A percentile compares a stretch with the other conserved stretches of the same genome.
phyloP scores from a whole-genome alignment of 2,888 invertebrate species.

The Cremastinae sp. region DNA sequence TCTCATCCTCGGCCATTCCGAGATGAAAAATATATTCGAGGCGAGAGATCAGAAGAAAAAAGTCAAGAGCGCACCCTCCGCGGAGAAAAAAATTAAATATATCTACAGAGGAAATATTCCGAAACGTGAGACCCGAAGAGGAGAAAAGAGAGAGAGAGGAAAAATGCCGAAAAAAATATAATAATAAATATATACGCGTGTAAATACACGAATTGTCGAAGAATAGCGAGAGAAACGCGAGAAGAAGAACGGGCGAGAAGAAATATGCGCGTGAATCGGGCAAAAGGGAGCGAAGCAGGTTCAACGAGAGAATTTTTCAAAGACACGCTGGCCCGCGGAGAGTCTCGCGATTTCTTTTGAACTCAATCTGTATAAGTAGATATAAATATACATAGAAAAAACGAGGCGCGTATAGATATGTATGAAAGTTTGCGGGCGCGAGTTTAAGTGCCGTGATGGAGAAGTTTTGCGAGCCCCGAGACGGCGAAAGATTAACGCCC shows the following conservation, averaged over 20 bases:
- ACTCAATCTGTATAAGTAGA: constrained; percentile 38
- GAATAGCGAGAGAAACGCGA: constrained; percentile 15
- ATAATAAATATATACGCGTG: constrained; percentile 24
- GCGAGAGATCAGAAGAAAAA: no score
- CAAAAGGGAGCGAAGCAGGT: constrained; percentile 40
- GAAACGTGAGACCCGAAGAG: neutral
- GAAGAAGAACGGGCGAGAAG: constrained; percentile 5
- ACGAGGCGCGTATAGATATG: neutral
- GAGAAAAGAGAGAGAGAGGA: constrained; percentile 19
- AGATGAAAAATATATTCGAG: no score
- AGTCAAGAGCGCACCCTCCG: neutral
- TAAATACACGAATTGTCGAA: constrained; percentile 32
- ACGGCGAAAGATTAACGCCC: constrained; percentile 57
- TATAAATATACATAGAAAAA: constrained; percentile 18
- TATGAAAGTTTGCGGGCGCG: neutral
- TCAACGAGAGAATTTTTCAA: constrained; percentile 55
- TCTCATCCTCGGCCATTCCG: no score
- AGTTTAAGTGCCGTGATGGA: constrained; percentile 6
- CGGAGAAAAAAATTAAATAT: neutral
- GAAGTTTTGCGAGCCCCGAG: constrained; percentile 35
- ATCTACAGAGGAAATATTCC: no score
- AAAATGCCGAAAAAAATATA: constrained; percentile 15
- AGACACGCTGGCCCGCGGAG: constrained; percentile 29
- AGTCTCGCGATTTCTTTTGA: constrained; percentile 57
- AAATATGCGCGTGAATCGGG: neutral